A percentile compares a stretch with the other conserved stretches of the same genome.
phyloP scores from a whole-genome alignment of 2,797 vertebrate genomes.

The Chaetophractus vellerosus region DNA sequence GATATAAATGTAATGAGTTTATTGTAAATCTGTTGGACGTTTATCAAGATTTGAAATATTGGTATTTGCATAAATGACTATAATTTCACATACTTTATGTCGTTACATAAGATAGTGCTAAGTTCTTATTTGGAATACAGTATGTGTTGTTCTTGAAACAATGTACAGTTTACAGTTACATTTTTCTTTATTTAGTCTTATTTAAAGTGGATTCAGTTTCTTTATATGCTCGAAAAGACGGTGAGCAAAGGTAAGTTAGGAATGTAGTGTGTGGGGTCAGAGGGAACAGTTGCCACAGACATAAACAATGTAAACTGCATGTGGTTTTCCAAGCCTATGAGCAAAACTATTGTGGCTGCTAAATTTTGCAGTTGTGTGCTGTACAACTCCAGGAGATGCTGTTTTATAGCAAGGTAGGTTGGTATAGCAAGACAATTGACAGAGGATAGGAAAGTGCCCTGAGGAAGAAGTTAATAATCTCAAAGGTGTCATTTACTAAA shows the following conservation, averaged over 20 bases:
- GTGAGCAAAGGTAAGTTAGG: not conserved
- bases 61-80: not conserved
- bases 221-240: not conserved
- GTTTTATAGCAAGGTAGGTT: not conserved
- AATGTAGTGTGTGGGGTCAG: not conserved
- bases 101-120: not conserved
- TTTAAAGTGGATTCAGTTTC: slow-evolving; percentile 31
- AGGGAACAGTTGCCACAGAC: not conserved
- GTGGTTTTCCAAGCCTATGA: not conserved
- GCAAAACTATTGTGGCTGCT: not conserved
- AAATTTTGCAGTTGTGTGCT: not conserved
- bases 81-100: not conserved
- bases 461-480: not conserved
- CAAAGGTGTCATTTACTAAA: not conserved
- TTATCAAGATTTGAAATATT: slow-evolving; percentile 15
- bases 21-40: not conserved
- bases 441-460: not conserved
- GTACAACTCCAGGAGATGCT: not conserved
- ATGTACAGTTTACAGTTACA: not conserved
- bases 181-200: slow-evolving; percentile 54
- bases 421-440: not conserved
- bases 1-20: not conserved
- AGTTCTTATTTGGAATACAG: not conserved
- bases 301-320: not conserved
- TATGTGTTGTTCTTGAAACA: slow-evolving; percentile 25